Percentiles rank a stretch among this genome's conserved stretches.
These are phyloP conservation scores for Tolmerus cingulatus DNA, from an alignment of 2,888 invertebrate genomes.

Conservation along the genomic window DNA sequence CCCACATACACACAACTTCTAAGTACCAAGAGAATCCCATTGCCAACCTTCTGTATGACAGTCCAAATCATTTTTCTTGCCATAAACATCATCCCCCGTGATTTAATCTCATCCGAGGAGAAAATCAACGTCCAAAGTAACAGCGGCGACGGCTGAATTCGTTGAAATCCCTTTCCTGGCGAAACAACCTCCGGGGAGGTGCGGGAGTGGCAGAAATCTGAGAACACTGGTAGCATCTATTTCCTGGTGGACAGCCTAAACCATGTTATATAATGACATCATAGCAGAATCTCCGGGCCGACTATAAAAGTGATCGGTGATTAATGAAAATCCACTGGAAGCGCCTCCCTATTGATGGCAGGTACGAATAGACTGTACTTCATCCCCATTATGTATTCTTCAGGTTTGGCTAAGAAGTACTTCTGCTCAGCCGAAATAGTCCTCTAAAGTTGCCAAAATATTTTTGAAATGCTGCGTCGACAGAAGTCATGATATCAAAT, in stretches of 20 bases:
- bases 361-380: not conserved
- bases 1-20: not conserved
- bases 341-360: not conserved
- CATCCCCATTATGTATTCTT: not conserved
- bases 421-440: not conserved
- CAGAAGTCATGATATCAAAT: not conserved
- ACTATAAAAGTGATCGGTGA: conserved; percentile 10
- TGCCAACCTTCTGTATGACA: conserved; percentile 5
- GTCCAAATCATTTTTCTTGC: conserved; percentile 38
- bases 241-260: not conserved
- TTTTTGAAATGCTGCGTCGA: not conserved
- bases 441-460: not conserved
- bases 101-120: conserved; percentile 35
- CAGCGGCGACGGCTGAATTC: not conserved
- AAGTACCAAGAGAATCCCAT: conserved; percentile 13
- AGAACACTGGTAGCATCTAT: not conserved
- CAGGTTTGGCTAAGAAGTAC: not conserved
- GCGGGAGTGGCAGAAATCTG: not conserved
- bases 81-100: conserved; percentile 41
- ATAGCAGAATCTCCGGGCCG: not conserved
- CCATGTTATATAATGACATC: not conserved
- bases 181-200: not conserved
- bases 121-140: conserved; percentile 38
- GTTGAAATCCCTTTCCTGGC: not conserved
- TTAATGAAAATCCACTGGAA: conserved; percentile 10